Base-by-base conservation (phyloP, 2,797 vertebrate genomes). In the Apogon hyalosoma region DNA sequence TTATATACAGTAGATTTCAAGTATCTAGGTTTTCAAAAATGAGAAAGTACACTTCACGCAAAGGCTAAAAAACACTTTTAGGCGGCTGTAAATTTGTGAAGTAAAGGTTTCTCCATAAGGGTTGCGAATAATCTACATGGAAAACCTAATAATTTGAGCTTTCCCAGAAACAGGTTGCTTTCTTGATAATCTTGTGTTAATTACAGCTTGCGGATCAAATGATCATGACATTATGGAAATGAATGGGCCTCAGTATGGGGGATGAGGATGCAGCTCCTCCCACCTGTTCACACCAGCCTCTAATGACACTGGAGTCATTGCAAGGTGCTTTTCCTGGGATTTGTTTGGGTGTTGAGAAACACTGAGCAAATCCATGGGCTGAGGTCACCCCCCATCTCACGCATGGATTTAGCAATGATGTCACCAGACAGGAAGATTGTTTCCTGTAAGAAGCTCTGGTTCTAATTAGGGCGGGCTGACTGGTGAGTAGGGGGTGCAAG, bases 361-460 rank as follows among this genome's bases (percentile, higher is more conserved):
- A 79, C 55, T 1, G 61, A 75, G 70, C 58, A 88, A 89, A 90
- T 86, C 85, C 83, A 73, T 49, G 43, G 56, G 64, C 86, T 88
- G 87, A 90, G 88, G 80, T 90, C 87, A 86, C 24, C 74, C 84
- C 49, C 73, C 60, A 78, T 82, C 81, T 82, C 82, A 73, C 7
- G 46, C 65, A 70, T 73, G 79, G 90, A 84, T 85, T 90, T 87
- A 85, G 68, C 39, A 3, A 85, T 91, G 90, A 90, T 87, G 84
- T 91, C 90, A 90, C 84, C 79, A 79, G 85, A 85, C 80, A 56
- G 77, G 78, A 88, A 86, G 86, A 91, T 85, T 87, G 89, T 84
- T 91, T 91, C 86, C 86, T 87, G 83, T 90, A 88, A 90, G 88
- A 82, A 74, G 87, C 83, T 89, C 87, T 90, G 89, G 54, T 88